phyloP scores from a whole-genome alignment of 2,113 vertebrate species.

The Atrichornis clamosus region DNA sequence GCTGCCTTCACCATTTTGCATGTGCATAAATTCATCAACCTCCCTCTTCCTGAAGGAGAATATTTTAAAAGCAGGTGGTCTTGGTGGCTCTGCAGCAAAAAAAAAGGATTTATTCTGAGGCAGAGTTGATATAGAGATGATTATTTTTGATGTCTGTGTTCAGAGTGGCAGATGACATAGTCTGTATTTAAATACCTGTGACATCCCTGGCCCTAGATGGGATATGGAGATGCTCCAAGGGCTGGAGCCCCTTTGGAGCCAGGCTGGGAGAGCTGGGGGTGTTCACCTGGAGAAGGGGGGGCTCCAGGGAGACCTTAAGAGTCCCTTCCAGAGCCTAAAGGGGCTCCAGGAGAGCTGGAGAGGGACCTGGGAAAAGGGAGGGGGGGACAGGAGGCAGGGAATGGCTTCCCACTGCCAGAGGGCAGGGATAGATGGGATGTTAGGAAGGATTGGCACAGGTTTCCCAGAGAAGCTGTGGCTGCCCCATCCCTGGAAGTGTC shows the following conservation, averaged over 20 bases:
- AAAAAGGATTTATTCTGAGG: background rate
- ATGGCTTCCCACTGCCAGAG: background rate
- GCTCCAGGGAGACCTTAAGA: background rate
- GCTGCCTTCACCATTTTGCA: background rate
- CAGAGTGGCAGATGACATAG: background rate
- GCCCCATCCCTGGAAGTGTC: background rate
- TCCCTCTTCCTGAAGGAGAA: background rate
- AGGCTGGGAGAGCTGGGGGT: background rate
- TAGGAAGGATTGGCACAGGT: background rate
- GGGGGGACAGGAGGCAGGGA: background rate
- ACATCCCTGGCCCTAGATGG: background rate
- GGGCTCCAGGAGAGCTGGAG: background rate
- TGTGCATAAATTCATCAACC: background rate
- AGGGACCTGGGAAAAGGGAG: background rate
- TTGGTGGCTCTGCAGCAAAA: background rate
- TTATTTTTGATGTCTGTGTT: background rate
- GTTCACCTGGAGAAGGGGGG: background rate
- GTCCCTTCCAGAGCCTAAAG: rapidly evolving
- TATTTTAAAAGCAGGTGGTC: background rate
- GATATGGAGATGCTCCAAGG: background rate
- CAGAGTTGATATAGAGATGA: rapidly evolving
- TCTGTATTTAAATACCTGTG: background rate
- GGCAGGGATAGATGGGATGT: background rate
- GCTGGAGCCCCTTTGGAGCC: background rate
- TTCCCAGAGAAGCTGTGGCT: background rate